phyloP scores from a whole-genome alignment of 2,797 vertebrate species.

The Danio jaintianensis region DNA sequence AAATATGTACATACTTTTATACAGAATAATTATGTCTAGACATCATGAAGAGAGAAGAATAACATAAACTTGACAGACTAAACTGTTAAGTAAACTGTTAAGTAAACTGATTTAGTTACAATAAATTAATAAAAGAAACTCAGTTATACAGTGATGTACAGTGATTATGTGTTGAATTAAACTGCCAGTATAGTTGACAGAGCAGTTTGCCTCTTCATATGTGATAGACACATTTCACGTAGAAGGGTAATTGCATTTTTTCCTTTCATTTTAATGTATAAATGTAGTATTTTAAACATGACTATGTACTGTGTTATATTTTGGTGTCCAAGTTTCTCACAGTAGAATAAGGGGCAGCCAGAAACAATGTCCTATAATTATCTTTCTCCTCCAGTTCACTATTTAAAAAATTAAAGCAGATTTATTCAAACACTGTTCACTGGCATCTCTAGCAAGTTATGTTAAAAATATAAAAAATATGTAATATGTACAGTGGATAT shows the following conservation, averaged over 20 bases:
- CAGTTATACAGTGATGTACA: neutral
- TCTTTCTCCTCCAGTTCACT: no score
- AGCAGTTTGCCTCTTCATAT: neutral
- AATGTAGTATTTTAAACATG: neutral
- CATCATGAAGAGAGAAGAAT: neutral
- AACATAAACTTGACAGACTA: slow-evolving; percentile 1
- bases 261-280: neutral
- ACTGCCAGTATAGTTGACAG: neutral
- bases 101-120: slow-evolving; percentile 12
- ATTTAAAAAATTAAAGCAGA: no score
- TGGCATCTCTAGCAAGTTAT: no score
- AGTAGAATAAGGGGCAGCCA: no score
- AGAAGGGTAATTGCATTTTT: neutral
- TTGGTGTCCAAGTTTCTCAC: no score
- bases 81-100: no score
- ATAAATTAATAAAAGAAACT: neutral
- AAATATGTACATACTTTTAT: slow-evolving; percentile 64
- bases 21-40: slow-evolving; percentile 35
- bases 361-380: no score
- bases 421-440: no score
- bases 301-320: no score
- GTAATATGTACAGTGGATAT: no score
- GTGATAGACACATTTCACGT: neutral
- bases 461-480: no score
- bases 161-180: neutral